Percentiles rank a stretch among this genome's conserved stretches.
Evolutionary conservation across 2,888 invertebrate genomes (phyloP).

Genomic region (Drosophila differens): DNA sequence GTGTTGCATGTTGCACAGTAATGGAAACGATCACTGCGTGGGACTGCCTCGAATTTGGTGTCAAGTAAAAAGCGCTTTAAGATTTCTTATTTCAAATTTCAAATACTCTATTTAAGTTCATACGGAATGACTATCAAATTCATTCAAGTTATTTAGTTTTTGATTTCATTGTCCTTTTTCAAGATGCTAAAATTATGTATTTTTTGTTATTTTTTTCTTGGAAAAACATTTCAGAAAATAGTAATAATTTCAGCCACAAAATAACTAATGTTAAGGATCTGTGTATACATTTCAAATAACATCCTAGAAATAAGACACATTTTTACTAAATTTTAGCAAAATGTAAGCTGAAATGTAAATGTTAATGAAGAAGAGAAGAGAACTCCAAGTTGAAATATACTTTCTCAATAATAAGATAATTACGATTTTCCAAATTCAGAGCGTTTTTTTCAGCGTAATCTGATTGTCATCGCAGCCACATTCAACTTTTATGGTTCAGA

Average conservation of each 20-base stretch:
- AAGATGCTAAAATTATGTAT: neutral
- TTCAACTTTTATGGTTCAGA: neutral
- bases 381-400: neutral
- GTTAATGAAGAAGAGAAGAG: neutral
- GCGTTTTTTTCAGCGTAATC: neutral
- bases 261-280: neutral
- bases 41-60: conserved; percentile 24
- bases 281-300: neutral
- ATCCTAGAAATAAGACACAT: neutral
- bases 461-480: neutral
- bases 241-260: neutral
- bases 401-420: neutral
- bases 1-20: conserved; percentile 18
- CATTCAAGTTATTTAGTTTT: neutral
- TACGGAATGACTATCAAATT: neutral
- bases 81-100: neutral
- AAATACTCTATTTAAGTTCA: neutral
- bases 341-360: too few species aligned
- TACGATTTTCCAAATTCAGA: neutral
- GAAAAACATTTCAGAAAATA: neutral
- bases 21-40: conserved; percentile 39
- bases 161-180: neutral
- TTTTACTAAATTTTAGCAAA: neutral
- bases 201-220: neutral
- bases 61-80: neutral